These are phyloP conservation scores for Molothrus ater DNA, from an alignment of 2,797 vertebrate genomes.

Conservation along the genomic window DNA sequence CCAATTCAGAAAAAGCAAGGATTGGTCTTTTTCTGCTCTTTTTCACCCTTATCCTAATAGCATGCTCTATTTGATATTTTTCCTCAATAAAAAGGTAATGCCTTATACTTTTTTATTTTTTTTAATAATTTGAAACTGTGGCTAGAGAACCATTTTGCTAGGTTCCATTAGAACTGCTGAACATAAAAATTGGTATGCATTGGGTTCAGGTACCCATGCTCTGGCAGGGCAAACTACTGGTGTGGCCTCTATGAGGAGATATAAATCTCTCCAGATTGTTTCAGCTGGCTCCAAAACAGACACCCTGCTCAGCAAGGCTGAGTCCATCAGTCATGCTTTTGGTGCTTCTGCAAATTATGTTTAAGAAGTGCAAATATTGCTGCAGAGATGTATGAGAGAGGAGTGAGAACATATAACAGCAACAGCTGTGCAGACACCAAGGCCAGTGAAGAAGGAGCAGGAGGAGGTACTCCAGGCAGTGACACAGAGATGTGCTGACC, in stretches of 20 bases:
- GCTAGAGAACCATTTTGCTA: not conserved
- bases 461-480: fast-evolving
- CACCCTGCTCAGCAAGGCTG: not conserved
- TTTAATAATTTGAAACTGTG: not conserved
- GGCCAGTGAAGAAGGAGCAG: not conserved
- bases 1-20: not conserved
- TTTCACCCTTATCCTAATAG: not conserved
- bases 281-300: not conserved
- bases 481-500: not conserved
- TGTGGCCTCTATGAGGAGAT: not conserved
- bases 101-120: not conserved
- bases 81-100: fast-evolving
- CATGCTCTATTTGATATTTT: not conserved
- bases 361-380: not conserved
- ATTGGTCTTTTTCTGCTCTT: fast-evolving
- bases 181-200: not conserved
- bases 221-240: not conserved
- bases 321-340: not conserved
- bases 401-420: not conserved
- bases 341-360: not conserved
- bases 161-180: not conserved
- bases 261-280: not conserved
- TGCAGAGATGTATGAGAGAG: not conserved
- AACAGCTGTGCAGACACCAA: not conserved
- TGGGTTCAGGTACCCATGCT: not conserved